These are phyloP conservation scores for Eupithecia centaureata DNA, from an alignment of 2,888 invertebrate genomes.

Conservation along the genomic window DNA sequence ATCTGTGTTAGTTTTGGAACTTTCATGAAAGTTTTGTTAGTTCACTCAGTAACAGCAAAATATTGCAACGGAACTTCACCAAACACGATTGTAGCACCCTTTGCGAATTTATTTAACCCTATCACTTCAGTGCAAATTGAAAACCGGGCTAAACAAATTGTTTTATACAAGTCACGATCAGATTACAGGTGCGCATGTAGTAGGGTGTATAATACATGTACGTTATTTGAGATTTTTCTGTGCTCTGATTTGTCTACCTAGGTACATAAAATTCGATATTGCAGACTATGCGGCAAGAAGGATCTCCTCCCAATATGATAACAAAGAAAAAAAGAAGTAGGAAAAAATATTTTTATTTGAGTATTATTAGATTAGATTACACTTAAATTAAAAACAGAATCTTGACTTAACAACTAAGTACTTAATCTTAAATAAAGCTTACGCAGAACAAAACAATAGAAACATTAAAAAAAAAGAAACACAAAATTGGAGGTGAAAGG, in stretches of 20 bases:
- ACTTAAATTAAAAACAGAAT: no score
- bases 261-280: neutral
- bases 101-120: constrained; percentile 46
- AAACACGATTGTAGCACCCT: neutral
- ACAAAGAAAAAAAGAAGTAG: no score
- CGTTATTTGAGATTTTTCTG: neutral
- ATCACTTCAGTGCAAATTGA: constrained; percentile 59
- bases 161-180: constrained; percentile 63
- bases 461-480: no score
- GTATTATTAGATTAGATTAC: no score
- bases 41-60: neutral
- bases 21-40: neutral
- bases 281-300: no score
- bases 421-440: no score
- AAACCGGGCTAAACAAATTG: constrained; percentile 63
- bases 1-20: neutral
- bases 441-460: no score
- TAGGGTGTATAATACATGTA: constrained; percentile 30
- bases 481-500: no score
- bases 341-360: no score
- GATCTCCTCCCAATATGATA: neutral
- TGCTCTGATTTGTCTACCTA: neutral
- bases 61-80: neutral
- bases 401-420: no score
- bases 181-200: constrained; percentile 49